Conservation (phyloP, 2,113 vertebrate genomes). For the Equus quagga region DNA sequence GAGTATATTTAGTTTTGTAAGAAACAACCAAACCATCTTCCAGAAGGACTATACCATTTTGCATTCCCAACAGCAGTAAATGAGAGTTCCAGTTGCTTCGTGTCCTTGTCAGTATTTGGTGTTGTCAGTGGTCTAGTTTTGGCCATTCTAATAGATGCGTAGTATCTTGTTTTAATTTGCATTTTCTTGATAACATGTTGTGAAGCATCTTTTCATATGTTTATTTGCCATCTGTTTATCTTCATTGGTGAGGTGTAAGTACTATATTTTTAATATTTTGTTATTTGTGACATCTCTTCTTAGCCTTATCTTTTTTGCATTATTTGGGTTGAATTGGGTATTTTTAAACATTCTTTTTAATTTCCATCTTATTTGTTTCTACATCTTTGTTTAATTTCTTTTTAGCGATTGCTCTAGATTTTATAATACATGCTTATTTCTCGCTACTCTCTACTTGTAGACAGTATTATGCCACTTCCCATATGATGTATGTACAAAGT, state of each 20-base stretch:
- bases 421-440: fast-evolving
- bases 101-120: fast-evolving
- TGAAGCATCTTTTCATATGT: neutral
- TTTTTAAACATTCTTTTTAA: neutral
- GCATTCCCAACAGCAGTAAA: neutral
- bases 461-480: fast-evolving
- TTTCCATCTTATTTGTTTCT: fast-evolving
- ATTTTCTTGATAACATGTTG: fast-evolving
- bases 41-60: no score
- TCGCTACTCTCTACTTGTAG: no score
- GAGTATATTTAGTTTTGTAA: no score
- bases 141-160: fast-evolving
- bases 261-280: neutral
- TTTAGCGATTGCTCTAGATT: fast-evolving
- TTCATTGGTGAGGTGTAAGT: neutral
- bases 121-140: fast-evolving
- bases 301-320: neutral
- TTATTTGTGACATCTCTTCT: neutral
- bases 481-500: neutral
- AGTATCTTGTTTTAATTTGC: fast-evolving
- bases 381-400: neutral
- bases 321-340: neutral
- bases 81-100: fast-evolving
- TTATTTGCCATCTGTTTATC: neutral
- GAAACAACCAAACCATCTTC: no score